These are phyloP conservation scores for Lasioglossum zephyrum DNA, from an alignment of 2,888 invertebrate species.

Conservation along the genomic window DNA sequence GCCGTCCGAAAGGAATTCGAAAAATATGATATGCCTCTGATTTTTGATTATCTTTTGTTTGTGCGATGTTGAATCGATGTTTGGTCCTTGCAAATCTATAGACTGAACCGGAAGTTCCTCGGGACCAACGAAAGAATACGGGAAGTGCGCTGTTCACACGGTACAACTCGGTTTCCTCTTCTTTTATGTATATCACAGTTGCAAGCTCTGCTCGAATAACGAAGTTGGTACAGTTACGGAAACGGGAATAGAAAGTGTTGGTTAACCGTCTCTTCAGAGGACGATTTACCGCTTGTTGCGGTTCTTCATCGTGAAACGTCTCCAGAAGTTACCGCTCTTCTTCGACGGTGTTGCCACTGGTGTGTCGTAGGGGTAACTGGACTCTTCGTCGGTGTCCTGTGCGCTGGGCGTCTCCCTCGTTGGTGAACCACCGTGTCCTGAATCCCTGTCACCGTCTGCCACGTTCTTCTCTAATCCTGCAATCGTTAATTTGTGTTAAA, in stretches of 20 bases:
- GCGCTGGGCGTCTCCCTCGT: conserved; percentile 82
- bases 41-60: conserved; percentile 11
- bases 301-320: conserved; percentile 89
- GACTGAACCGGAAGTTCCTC: conserved; percentile 42
- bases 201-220: conserved; percentile 80
- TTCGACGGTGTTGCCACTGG: conserved; percentile 78
- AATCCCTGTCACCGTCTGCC: conserved; percentile 81
- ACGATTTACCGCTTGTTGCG: conserved; percentile 88
- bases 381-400: conserved; percentile 86
- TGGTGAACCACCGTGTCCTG: conserved; percentile 83
- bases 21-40: conserved; percentile 45
- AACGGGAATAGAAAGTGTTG: conserved; percentile 59
- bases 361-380: conserved; percentile 84
- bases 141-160: conserved; percentile 38
- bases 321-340: conserved; percentile 86
- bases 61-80: neutral
- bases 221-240: conserved; percentile 72
- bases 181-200: conserved; percentile 80
- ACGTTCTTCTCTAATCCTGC: conserved; percentile 77
- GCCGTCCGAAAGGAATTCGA: conserved; percentile 9
- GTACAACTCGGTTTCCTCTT: conserved; percentile 48
- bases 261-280: conserved; percentile 2
- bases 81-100: conserved; percentile 43
- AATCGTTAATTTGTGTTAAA: neutral
- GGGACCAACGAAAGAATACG: conserved; percentile 2